Conservation (phyloP, 2,888 invertebrate genomes). For the Drosophila nigricruria region DNA sequence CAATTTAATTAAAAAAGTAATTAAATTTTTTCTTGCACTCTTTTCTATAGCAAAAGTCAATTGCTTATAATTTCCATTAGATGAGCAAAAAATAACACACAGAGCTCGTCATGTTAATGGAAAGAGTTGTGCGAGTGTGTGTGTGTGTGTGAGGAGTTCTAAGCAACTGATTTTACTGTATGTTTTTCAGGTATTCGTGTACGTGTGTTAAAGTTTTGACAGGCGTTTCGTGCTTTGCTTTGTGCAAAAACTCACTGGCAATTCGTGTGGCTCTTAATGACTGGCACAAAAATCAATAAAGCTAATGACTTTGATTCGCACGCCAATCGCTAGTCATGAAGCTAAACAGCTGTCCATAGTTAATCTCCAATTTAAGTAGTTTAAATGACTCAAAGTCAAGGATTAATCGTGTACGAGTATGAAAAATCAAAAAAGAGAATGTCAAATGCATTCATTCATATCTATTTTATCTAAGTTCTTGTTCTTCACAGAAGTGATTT, state of each 20-base stretch:
- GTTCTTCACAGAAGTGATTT: too few relatives aligned
- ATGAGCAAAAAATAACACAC: not conserved
- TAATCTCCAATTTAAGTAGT: not conserved
- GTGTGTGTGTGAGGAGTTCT: slow-evolving; percentile 17
- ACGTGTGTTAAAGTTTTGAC: slow-evolving; percentile 44
- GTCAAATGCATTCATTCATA: not conserved
- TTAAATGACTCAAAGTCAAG: slow-evolving; percentile 5
- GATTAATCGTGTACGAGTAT: not conserved
- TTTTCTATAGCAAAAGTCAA: slow-evolving; percentile 31
- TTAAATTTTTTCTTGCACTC: slow-evolving; percentile 18
- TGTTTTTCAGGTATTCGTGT: slow-evolving; percentile 11
- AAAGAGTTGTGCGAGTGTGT: slow-evolving; percentile 40
- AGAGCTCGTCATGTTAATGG: slow-evolving; percentile 35
- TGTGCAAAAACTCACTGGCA: slow-evolving; percentile 21
- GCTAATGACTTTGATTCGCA: slow-evolving; percentile 53
- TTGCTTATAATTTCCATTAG: slow-evolving; percentile 44
- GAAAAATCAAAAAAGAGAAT: not conserved
- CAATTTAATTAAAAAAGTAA: slow-evolving; percentile 43
- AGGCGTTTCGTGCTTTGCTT: slow-evolving; percentile 64
- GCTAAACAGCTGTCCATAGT: slow-evolving; percentile 21
- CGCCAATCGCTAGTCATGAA: slow-evolving; percentile 41
- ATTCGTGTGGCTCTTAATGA: slow-evolving; percentile 61
- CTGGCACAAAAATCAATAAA: slow-evolving; percentile 67
- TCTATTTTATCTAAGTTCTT: too few relatives aligned
- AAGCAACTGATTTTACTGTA: slow-evolving; percentile 47